Percentiles rank a stretch among this genome's conserved stretches.
Conservation (phyloP, 2,797 vertebrate species). For the Mormyrus proboscirostris region DNA sequence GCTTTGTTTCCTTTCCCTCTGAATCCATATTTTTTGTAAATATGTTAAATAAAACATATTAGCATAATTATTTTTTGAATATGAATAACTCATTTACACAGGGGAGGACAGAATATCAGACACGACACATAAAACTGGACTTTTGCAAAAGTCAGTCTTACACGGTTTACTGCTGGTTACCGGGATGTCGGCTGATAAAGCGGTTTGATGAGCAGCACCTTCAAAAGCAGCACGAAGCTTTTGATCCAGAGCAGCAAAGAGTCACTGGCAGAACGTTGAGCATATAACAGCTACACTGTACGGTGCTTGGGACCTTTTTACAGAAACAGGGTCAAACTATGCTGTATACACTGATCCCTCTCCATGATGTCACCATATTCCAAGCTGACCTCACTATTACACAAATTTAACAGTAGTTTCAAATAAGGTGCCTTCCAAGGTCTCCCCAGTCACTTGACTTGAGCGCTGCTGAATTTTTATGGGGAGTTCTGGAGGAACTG, state of each 20-base stretch:
- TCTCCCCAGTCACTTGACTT: background rate
- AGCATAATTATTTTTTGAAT: background rate
- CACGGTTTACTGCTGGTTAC: background rate
- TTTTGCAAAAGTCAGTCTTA: background rate
- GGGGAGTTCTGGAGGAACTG: background rate
- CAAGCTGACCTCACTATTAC: background rate
- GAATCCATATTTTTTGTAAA: background rate
- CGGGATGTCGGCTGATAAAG: background rate
- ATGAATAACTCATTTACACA: background rate
- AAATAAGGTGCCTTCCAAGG: background rate
- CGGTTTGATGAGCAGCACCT: background rate
- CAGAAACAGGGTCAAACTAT: background rate
- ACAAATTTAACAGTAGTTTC: background rate
- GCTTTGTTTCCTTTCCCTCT: background rate
- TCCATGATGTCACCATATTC: background rate
- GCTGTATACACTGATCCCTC: background rate
- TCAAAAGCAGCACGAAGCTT: background rate
- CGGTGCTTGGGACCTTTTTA: background rate
- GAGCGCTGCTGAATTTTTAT: background rate
- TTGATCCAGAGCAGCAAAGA: background rate
- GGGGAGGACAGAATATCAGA: background rate
- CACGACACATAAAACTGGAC: background rate
- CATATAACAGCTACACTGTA: background rate
- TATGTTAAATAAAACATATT: background rate
- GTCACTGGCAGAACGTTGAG: background rate